Conservation (phyloP, 2,797 vertebrate species). For the Chloroceryle amazona region DNA sequence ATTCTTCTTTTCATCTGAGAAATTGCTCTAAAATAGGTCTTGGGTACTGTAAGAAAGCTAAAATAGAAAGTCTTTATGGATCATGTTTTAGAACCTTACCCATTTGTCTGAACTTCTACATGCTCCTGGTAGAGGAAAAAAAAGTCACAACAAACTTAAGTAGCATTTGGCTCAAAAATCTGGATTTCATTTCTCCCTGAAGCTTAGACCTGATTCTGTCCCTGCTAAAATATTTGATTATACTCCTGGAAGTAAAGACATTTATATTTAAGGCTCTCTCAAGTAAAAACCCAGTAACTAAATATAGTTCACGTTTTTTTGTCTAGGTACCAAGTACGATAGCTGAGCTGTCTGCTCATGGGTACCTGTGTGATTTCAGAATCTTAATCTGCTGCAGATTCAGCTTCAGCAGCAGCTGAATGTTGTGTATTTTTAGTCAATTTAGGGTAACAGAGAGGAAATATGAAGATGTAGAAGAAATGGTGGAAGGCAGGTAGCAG, state of each 20-base stretch:
- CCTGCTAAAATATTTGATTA: neutral
- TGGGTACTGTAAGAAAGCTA: neutral
- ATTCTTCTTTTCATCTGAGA: neutral
- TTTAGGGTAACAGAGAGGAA: neutral
- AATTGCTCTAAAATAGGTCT: neutral
- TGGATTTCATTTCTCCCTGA: neutral
- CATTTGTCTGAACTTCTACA: neutral
- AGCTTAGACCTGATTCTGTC: neutral
- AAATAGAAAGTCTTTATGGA: neutral
- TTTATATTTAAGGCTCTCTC: neutral
- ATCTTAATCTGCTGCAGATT: neutral
- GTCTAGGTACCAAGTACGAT: neutral
- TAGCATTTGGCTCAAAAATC: neutral
- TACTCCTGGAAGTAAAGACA: neutral
- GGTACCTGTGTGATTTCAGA: neutral
- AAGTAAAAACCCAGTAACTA: neutral
- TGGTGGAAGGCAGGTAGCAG: neutral
- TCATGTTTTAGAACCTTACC: neutral
- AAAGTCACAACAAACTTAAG: neutral
- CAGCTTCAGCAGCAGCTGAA: neutral
- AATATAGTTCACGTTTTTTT: neutral
- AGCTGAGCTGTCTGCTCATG: fast-evolving
- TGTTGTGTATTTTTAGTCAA: neutral
- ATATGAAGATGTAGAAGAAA: neutral
- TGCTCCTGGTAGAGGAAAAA: neutral